Evolutionary conservation across 2,113 vertebrate species (phyloP), one percentile per base, ranked within the genome.

Genomic region (Atractosteus spatula): DNA sequence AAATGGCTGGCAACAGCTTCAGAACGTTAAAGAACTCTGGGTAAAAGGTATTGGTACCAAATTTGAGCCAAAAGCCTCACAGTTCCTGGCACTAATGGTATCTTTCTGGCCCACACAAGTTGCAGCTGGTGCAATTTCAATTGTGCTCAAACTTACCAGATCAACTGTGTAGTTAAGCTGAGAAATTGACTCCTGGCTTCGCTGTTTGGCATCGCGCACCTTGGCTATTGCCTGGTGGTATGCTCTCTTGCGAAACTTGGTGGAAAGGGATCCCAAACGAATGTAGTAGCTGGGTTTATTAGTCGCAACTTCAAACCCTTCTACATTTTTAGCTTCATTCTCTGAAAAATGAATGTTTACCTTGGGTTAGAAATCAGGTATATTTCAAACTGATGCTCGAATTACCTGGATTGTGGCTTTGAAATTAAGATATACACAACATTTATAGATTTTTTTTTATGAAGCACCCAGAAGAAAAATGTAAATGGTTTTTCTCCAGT

Each of bases 101-200:
- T 29, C 29, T 29, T 29, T 29, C 29, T 29, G 29, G 29, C 29
- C 29, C 29, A 29, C 29, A 12, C 7, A 1, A 71, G 17, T 16
- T 62, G 3, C 5, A 51, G 44, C 45, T 29, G 29, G 7, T 47
- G 13, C 3, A 76, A 61, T 43, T 3, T 41, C 41, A 4, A 29
- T 3, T 45, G 13, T 1, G 8, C 13, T 73, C 62, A 55, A 63
- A 89, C 95, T 83, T 85, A 99, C 97, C 93, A 97, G 77, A 78
- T 88, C 91, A 61, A 96, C 85, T 11, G 92, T 93, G 54, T 89
- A 82, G 77, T 92, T 84, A 0, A 99, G 92, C 74, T 94, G 92
- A 59, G 89, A 90, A 76, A 97, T 94, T 43, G 94, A 92, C 17
- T 94, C 91, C 76, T 93, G 89, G 81, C 94, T 92, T 77, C 80